A percentile compares a stretch with the other conserved stretches of the same genome.
Evolutionary conservation across 2,888 invertebrate species (phyloP).

Genomic region (Teleiodes luculella): DNA sequence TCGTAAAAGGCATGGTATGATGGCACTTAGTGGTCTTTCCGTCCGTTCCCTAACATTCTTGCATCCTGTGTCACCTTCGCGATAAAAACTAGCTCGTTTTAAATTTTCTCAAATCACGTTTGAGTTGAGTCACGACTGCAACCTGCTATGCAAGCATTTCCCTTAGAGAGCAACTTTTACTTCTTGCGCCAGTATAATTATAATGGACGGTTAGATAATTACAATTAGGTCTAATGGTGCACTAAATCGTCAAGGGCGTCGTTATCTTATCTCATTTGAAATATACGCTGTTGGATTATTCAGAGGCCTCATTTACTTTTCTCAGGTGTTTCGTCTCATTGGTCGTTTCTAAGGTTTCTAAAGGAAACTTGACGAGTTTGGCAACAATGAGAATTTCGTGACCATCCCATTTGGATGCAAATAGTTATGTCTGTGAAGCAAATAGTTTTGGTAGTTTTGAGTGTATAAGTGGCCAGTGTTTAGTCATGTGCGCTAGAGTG

Average conservation of each 20-base stretch:
- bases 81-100: conserved; percentile 3
- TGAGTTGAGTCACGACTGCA: conserved; percentile 6
- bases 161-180: conserved; percentile 5
- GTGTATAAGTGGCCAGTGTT: conserved; percentile 15
- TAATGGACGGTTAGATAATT: conserved; percentile 5
- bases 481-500: conserved; percentile 9
- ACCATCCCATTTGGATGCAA: conserved; percentile 35
- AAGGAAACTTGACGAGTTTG: not conserved
- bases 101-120: conserved; percentile 3
- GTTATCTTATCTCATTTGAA: conserved; percentile 59
- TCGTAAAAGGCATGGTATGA: not conserved
- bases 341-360: not conserved
- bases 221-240: conserved; percentile 10
- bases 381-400: conserved; percentile 10
- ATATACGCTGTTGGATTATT: conserved; percentile 36
- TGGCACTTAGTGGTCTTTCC: not conserved
- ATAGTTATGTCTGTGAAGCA: conserved; percentile 18
- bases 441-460: conserved; percentile 25
- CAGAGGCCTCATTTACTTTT: conserved; percentile 50
- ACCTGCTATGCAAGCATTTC: conserved; percentile 1
- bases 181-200: conserved; percentile 3
- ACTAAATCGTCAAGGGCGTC: conserved; percentile 33
- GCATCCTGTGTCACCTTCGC: conserved; percentile 10
- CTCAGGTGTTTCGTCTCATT: conserved; percentile 38
- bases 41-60: conserved; percentile 12